Evolutionary conservation across 2,888 invertebrate species (phyloP), one percentile per base, ranked within the genome.

Genomic region (Dicyrtoma fusca): DNA sequence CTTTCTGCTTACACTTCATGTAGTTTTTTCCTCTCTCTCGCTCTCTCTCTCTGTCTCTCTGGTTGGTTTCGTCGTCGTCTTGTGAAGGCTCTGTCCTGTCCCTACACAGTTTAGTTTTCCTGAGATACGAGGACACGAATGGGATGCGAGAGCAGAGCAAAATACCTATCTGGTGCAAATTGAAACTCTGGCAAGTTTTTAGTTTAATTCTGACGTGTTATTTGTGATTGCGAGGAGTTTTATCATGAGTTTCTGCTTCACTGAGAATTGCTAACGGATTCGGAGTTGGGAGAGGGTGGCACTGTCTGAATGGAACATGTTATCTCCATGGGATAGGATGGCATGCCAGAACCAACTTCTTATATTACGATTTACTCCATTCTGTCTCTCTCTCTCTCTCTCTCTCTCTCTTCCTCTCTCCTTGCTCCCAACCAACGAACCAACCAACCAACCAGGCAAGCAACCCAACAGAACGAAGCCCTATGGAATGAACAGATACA

Each of bases 241-340:
- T 80, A 79, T 79, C 79, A 78, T 73, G 75, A 80, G 74, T 80
- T 80, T 80, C 80, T 80, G 80, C 79, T 78, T 80, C 72, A 80
- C 73, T 80, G 79, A 74, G 79, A 80, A 80, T 80, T 76, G 80
- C 76, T 80, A 80, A 79, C 80, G 79, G 80, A 80, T 80, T 80
- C 80, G 69, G 70, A 73, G 72, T 47, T 34, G 71, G 57, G 49
- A 61, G 74, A 77, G 73, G 75, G 74, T 75, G 76, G 75, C 68
- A 71, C 65, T 71, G 68, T 72, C 72, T 71, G 66, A 71, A 70
- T 75, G 71, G 73, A 74, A 73, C 76, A 74, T 72, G 76, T 75
- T 75, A 75, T 75, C 75, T 76, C 74, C 66, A 65, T 71, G 66
- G 69, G 65, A 71, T 71, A 68, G 74, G 70, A 68, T 73, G 51